Percentiles rank a stretch among this genome's conserved stretches.
phyloP scores from a whole-genome alignment of 2,888 invertebrate genomes.

The Itoplectis maculator region DNA sequence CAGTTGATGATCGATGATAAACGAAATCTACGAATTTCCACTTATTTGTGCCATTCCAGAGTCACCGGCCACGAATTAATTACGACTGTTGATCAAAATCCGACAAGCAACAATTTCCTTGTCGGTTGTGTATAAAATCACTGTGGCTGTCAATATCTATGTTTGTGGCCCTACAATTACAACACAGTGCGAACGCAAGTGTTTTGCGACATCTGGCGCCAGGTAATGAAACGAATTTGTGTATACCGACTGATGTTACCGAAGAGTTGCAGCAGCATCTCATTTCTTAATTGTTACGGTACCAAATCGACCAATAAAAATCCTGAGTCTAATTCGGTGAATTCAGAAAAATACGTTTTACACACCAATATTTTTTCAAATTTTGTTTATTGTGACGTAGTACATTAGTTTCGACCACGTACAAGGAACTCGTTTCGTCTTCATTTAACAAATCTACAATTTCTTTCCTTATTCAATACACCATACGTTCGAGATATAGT shows the following conservation, averaged over 20 bases:
- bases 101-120: slow-evolving; percentile 10
- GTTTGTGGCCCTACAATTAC: slow-evolving; percentile 27
- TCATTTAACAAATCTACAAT: slow-evolving; percentile 38
- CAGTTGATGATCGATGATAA: neutral
- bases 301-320: too few relatives aligned
- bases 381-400: slow-evolving; percentile 24
- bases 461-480: slow-evolving; percentile 22
- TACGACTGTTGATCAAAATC: neutral
- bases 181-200: neutral
- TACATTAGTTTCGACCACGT: slow-evolving; percentile 15
- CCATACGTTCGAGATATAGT: slow-evolving; percentile 7
- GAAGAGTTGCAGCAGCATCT: too few relatives aligned
- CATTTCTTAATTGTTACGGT: too few relatives aligned
- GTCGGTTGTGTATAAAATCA: slow-evolving; percentile 39
- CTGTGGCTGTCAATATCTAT: slow-evolving; percentile 40
- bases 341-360: neutral
- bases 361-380: neutral
- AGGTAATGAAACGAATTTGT: too few relatives aligned
- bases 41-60: neutral
- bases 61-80: neutral
- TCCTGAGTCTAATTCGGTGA: too few relatives aligned
- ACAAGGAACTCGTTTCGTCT: slow-evolving; percentile 25
- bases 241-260: neutral
- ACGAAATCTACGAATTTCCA: neutral
- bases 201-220: slow-evolving; percentile 10